These are phyloP conservation scores for Drosophila sordidula DNA, from an alignment of 2,888 invertebrate species.

Conservation along the genomic window DNA sequence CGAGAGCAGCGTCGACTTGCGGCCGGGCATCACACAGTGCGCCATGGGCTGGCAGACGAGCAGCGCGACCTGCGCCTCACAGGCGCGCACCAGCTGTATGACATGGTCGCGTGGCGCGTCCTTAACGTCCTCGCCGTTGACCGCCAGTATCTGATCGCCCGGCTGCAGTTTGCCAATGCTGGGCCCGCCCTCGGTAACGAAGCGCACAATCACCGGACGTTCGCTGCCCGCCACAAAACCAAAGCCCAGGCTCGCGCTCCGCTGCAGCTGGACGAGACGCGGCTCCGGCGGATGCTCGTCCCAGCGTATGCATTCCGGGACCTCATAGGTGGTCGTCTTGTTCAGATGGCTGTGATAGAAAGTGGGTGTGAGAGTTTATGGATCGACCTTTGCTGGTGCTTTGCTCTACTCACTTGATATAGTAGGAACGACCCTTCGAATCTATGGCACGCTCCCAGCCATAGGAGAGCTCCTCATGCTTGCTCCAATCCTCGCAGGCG, in stretches of 20 bases:
- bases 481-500: conserved; percentile 93
- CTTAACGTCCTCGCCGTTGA: conserved; percentile 96
- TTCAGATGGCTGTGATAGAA: conserved; percentile 89
- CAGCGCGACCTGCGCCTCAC: conserved; percentile 90
- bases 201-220: conserved; percentile 95
- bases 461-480: conserved; percentile 90
- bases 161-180: conserved; percentile 95
- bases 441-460: conserved; percentile 97
- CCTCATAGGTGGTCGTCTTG: conserved; percentile 96
- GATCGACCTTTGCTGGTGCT: background rate
- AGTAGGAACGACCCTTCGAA: conserved; percentile 91
- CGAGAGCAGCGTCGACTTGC: conserved; percentile 93
- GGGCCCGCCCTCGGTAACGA: conserved; percentile 95
- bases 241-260: conserved; percentile 93
- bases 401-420: conserved; percentile 89
- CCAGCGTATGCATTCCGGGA: conserved; percentile 88
- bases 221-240: conserved; percentile 98
- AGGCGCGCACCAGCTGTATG: conserved; percentile 94
- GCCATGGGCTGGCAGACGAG: conserved; percentile 93
- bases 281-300: conserved; percentile 92
- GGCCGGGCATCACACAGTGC: conserved; percentile 87
- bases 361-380: background rate
- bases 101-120: conserved; percentile 94
- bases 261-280: conserved; percentile 89
- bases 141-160: conserved; percentile 95